phyloP scores from a whole-genome alignment of 2,888 invertebrate species.

The Beris chalybata region DNA sequence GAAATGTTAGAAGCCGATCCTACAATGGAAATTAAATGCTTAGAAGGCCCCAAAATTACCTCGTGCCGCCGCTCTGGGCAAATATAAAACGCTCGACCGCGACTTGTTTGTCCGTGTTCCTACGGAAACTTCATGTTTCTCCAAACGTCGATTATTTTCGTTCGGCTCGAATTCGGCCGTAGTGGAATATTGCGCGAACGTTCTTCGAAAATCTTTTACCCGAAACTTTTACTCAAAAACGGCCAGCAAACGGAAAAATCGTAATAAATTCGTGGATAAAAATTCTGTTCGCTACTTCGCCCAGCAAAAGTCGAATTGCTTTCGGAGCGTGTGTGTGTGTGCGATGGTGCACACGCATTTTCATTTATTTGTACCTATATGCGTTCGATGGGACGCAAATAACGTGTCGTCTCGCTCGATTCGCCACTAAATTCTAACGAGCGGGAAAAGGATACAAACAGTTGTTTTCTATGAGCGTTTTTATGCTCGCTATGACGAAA shows the following conservation, averaged over 20 bases:
- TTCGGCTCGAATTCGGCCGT: background rate
- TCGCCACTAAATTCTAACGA: no score
- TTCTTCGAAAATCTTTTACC: background rate
- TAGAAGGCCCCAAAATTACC: conserved; percentile 27
- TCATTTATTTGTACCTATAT: background rate
- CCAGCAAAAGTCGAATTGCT: conserved; percentile 26
- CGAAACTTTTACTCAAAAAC: conserved; percentile 4
- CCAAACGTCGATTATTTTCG: background rate
- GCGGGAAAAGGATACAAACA: no score
- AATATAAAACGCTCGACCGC: conserved; percentile 13
- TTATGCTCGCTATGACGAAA: background rate
- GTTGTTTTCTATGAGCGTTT: background rate
- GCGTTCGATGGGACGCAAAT: conserved; percentile 8
- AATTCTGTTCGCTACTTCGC: conserved; percentile 8
- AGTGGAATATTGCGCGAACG: background rate
- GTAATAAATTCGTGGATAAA: conserved; percentile 14
- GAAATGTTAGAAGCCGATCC: background rate
- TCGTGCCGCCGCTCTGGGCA: background rate
- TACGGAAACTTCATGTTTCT: conserved; percentile 23
- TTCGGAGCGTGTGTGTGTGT: background rate
- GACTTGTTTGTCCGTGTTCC: conserved; percentile 27
- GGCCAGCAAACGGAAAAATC: conserved; percentile 5
- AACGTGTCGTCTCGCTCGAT: background rate
- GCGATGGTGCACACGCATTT: conserved; percentile 1
- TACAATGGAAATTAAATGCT: background rate